Conservation (phyloP, 2,888 invertebrate species). For the Allygus modestus region DNA sequence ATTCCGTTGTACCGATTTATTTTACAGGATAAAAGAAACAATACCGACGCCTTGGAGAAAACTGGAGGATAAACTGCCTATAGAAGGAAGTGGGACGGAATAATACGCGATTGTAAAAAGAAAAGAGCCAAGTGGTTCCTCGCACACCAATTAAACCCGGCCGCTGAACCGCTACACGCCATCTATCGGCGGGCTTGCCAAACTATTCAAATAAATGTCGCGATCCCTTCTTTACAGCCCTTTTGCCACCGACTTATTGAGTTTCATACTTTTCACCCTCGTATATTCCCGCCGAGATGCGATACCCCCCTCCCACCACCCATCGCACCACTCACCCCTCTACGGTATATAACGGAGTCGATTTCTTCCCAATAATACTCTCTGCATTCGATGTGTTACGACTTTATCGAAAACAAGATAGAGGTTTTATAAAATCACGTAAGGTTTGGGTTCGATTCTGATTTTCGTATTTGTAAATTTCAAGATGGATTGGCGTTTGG, state of each 20-base stretch:
- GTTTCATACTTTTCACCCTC: constrained; percentile 38
- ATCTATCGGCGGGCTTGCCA: constrained; percentile 39
- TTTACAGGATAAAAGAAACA: too few species aligned
- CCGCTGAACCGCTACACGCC: not conserved
- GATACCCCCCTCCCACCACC: not conserved
- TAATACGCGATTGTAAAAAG: not conserved
- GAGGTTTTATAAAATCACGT: not conserved
- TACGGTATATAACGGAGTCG: not conserved
- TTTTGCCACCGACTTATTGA: constrained; percentile 33
- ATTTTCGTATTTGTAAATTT: not conserved
- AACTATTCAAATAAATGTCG: constrained; percentile 57
- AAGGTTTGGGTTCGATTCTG: not conserved
- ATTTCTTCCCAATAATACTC: not conserved
- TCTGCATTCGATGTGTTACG: not conserved
- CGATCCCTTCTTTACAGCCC: constrained; percentile 42
- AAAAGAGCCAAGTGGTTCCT: constrained; percentile 6
- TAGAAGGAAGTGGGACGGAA: not conserved
- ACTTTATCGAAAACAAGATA: constrained; percentile 24
- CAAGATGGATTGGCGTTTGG: too few species aligned
- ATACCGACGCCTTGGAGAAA: too few species aligned
- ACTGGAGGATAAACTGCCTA: too few species aligned
- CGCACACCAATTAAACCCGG: constrained; percentile 38
- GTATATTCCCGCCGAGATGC: not conserved
- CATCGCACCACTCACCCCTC: too few species aligned
- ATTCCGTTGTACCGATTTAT: too few species aligned